Conservation (phyloP, 1,140 invertebrate genomes). For the Ectropis grisescens region DNA sequence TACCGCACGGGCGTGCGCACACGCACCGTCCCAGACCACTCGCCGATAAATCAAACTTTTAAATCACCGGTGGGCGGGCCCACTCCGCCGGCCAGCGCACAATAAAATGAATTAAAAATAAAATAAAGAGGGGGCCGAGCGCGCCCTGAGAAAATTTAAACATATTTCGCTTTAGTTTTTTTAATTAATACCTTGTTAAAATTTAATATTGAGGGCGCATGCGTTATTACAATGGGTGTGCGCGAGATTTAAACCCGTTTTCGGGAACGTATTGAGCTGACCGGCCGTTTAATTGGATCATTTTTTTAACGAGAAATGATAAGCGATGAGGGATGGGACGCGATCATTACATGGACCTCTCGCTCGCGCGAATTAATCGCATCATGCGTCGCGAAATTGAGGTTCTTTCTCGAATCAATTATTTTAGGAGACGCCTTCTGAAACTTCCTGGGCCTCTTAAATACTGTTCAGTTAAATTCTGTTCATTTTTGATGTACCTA, state of each 20-base stretch:
- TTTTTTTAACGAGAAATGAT: slow-evolving; percentile 62
- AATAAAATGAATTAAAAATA: slow-evolving; percentile 69
- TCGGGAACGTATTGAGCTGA: slow-evolving; percentile 56
- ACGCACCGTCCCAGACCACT: slow-evolving; percentile 29
- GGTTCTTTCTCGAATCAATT: no score
- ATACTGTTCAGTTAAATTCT: no score
- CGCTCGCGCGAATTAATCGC: slow-evolving; percentile 31
- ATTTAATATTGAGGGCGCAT: slow-evolving; percentile 65
- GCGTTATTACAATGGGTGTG: slow-evolving; percentile 67
- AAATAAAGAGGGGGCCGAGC: slow-evolving; percentile 46
- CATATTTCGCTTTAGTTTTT: slow-evolving; percentile 66
- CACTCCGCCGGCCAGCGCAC: slow-evolving; percentile 43
- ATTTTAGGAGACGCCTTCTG: no score
- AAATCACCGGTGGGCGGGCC: slow-evolving; percentile 64
- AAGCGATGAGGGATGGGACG: slow-evolving; percentile 31
- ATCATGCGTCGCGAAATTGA: no score
- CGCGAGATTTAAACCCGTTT: slow-evolving; percentile 59
- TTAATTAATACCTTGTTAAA: slow-evolving; percentile 71
- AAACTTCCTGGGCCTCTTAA: no score
- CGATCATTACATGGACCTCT: slow-evolving; percentile 27
- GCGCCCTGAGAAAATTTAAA: slow-evolving; percentile 65
- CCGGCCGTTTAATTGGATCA: slow-evolving; percentile 57
- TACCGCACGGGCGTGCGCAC: slow-evolving; percentile 31
- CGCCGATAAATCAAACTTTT: slow-evolving; percentile 67
- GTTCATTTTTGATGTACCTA: no score